phyloP scores from a whole-genome alignment of 2,113 vertebrate genomes.

The Paedocypris sp. region DNA sequence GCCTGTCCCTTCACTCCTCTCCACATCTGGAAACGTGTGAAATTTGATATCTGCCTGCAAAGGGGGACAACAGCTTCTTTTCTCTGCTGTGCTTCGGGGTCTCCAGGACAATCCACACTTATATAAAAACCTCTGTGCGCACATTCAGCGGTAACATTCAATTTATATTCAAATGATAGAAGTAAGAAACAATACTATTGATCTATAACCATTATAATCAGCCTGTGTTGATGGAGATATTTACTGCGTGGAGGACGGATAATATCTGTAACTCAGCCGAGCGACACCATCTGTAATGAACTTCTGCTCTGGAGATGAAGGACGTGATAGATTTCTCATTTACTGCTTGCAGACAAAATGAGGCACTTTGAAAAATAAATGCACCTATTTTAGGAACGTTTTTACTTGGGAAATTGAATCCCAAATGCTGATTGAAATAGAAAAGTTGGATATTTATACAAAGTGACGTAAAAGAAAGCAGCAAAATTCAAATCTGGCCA shows the following conservation, averaged over 20 bases:
- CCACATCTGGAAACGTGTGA: conserved; percentile 37
- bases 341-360: not conserved
- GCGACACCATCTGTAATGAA: conserved; percentile 20
- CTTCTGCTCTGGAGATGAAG: conserved; percentile 13
- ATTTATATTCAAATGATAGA: too few relatives aligned
- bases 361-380: conserved; percentile 7
- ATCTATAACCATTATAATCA: too few relatives aligned
- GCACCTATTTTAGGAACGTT: not conserved
- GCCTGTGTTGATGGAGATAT: conserved; percentile 22
- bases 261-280: conserved; percentile 15
- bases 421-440: too few relatives aligned
- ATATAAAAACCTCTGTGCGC: not conserved
- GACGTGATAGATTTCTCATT: conserved; percentile 9
- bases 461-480: too few relatives aligned
- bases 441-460: too few relatives aligned
- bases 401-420: not conserved
- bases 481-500: too few relatives aligned
- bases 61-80: conserved; percentile 4
- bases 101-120: too few relatives aligned
- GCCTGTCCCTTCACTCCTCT: not conserved
- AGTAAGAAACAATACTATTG: too few relatives aligned
- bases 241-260: not conserved
- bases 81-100: conserved; percentile 33
- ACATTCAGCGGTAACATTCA: not conserved
- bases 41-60: conserved; percentile 22